Percentiles rank a stretch among this genome's conserved stretches.
phyloP scores from a whole-genome alignment of 1,140 invertebrate genomes.

The Pantala flavescens region DNA sequence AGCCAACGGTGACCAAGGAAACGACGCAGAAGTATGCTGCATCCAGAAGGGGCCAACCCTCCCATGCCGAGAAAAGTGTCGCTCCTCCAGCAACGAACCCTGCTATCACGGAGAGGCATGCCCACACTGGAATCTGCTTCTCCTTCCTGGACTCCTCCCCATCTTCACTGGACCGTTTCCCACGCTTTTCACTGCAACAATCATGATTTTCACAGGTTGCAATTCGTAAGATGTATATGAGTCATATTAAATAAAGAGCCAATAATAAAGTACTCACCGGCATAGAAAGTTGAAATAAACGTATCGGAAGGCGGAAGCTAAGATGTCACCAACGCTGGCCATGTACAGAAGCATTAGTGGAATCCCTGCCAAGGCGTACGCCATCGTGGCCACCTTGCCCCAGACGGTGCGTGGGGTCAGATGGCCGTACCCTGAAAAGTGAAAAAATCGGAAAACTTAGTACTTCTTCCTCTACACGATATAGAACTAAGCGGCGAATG shows the following conservation, averaged over 20 bases:
- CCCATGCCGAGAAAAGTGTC: slow-evolving; percentile 56
- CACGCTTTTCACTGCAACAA: too few relatives aligned
- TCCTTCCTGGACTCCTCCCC: not conserved
- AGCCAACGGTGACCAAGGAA: slow-evolving; percentile 75
- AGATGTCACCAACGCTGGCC: slow-evolving; percentile 67
- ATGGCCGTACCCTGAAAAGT: slow-evolving; percentile 72
- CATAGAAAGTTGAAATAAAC: slow-evolving; percentile 26
- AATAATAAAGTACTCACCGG: not conserved
- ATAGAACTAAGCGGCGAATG: too few relatives aligned
- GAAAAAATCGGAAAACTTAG: too few relatives aligned
- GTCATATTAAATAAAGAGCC: too few relatives aligned
- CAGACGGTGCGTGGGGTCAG: slow-evolving; percentile 80
- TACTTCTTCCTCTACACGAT: too few relatives aligned
- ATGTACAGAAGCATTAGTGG: slow-evolving; percentile 82
- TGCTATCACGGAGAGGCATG: slow-evolving; percentile 46
- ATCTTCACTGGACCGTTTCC: not conserved
- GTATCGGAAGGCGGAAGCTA: slow-evolving; percentile 38
- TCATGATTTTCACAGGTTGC: too few relatives aligned
- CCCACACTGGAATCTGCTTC: not conserved
- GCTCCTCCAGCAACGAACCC: slow-evolving; percentile 62
- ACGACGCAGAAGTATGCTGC: slow-evolving; percentile 82
- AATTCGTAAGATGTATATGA: too few relatives aligned
- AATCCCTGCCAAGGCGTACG: slow-evolving; percentile 81
- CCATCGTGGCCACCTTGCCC: slow-evolving; percentile 77
- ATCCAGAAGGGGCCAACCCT: slow-evolving; percentile 70